phyloP scores from a whole-genome alignment of 1,140 invertebrate genomes.

The Neotoxoptera formosana region DNA sequence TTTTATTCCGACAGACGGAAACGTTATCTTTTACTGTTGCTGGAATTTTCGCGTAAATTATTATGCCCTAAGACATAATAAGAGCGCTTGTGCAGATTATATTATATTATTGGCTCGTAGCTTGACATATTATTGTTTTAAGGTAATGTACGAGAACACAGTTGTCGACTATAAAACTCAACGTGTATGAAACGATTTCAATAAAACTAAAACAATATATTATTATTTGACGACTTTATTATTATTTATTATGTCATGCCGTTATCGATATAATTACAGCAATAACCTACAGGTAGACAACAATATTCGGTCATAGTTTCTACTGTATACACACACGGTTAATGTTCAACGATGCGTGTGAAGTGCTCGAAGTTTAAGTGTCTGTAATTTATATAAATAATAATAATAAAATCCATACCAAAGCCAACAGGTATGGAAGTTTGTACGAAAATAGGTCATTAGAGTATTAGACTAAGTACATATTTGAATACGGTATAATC shows the following conservation, averaged over 20 bases:
- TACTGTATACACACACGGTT: neutral
- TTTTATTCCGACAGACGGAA: neutral
- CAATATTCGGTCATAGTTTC: neutral
- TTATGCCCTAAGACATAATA: neutral
- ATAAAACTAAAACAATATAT: neutral
- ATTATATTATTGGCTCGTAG: no score
- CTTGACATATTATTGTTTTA: neutral
- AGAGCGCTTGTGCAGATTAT: neutral
- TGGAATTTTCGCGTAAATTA: neutral
- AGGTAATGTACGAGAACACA: neutral
- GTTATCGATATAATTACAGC: neutral
- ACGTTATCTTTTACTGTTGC: neutral
- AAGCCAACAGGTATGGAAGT: neutral
- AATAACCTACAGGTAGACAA: neutral
- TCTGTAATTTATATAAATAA: neutral
- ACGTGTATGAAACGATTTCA: neutral
- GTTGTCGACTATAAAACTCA: neutral
- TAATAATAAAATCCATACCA: neutral
- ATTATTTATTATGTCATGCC: neutral
- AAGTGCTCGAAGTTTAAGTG: neutral
- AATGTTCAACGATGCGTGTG: neutral
- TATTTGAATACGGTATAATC: slow-evolving; percentile 6
- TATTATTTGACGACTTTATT: no score
- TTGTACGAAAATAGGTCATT: neutral
- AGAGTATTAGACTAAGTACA: neutral